These are phyloP conservation scores for Charadrius vociferus DNA, from an alignment of 2,113 vertebrate species.

Conservation along the genomic window DNA sequence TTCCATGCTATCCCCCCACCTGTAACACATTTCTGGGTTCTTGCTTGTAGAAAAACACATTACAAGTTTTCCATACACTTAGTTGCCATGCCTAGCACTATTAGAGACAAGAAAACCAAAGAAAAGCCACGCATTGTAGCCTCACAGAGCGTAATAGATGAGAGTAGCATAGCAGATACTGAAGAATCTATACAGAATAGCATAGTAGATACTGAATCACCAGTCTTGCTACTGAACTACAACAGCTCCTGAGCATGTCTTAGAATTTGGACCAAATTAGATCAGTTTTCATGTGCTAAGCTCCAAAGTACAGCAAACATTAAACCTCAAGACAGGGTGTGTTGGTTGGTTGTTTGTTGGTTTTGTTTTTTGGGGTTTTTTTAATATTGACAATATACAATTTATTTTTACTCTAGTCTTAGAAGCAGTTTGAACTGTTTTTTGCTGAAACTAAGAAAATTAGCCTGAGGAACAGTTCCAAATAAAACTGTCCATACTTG, in stretches of 20 bases:
- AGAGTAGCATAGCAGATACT: not conserved
- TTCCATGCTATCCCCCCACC: not conserved
- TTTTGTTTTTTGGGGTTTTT: too few species aligned
- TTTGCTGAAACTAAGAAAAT: slow-evolving; percentile 40
- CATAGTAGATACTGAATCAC: not conserved
- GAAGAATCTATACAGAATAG: not conserved
- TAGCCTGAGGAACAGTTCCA: not conserved
- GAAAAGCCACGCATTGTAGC: not conserved
- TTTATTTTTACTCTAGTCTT: not conserved
- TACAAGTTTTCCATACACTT: not conserved
- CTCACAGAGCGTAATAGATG: not conserved
- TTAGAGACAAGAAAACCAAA: not conserved
- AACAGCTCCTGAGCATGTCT: not conserved
- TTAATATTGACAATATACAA: not conserved
- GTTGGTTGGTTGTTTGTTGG: too few species aligned
- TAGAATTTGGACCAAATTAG: not conserved
- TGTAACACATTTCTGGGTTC: not conserved
- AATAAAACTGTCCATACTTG: slow-evolving; percentile 54
- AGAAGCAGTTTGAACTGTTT: not conserved
- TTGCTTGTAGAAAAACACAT: not conserved
- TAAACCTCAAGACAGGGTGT: not conserved
- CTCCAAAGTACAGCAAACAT: not conserved
- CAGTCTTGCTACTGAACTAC: not conserved
- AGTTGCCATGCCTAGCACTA: not conserved
- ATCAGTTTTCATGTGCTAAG: not conserved